Conservation (phyloP, 2,888 invertebrate genomes). For the Lagria hirta region DNA sequence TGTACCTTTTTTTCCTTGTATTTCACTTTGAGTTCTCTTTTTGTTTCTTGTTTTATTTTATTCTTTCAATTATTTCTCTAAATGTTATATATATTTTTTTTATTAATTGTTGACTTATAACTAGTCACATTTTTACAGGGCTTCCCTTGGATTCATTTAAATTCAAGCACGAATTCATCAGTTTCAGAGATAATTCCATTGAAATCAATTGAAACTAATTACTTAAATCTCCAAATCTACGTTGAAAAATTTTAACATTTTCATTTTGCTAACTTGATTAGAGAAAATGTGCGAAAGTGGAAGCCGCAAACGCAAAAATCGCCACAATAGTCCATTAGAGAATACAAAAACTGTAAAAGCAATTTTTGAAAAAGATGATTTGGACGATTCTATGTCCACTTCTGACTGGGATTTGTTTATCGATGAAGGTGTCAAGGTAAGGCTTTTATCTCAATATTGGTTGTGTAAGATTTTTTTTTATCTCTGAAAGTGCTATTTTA, state of each 20-base stretch:
- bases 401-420: constrained; percentile 18
- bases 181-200: constrained; percentile 54
- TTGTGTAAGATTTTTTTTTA: no score
- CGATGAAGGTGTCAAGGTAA: no score
- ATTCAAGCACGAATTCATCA: constrained; percentile 40
- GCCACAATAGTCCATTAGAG: constrained; percentile 16
- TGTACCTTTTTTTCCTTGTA: no score
- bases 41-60: constrained; percentile 2
- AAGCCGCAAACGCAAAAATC: constrained; percentile 15
- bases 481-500: constrained; percentile 4
- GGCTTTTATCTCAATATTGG: no score
- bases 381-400: constrained; percentile 24
- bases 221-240: constrained; percentile 50
- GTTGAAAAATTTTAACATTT: constrained; percentile 38
- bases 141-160: constrained; percentile 56
- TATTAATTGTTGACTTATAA: not conserved
- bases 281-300: constrained; percentile 17
- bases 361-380: constrained; percentile 23
- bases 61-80: constrained; percentile 15
- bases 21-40: no score
- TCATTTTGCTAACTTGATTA: constrained; percentile 3
- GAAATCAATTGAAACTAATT: constrained; percentile 51
- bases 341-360: constrained; percentile 23
- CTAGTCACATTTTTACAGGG: constrained; percentile 41
- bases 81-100: no score